A percentile compares a stretch with the other conserved stretches of the same genome.
Conservation (phyloP, 1,140 invertebrate species). For the Bicyclus anynana region DNA sequence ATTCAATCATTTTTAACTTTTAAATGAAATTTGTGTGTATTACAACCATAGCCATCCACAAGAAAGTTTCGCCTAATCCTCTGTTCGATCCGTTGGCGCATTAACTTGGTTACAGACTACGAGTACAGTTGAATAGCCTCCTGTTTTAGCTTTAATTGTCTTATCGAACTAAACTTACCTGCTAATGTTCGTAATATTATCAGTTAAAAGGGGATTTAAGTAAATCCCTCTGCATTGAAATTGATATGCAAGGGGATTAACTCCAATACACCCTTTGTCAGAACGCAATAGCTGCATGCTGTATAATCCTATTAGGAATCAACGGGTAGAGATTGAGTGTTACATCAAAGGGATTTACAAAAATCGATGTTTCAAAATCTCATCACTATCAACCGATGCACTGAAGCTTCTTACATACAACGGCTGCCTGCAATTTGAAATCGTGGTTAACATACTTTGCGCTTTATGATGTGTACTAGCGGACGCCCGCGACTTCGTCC, state of each 20-base stretch:
- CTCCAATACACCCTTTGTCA: neutral
- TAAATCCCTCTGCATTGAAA: neutral
- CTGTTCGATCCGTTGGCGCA: neutral
- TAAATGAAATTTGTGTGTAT: no score
- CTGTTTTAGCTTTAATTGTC: neutral
- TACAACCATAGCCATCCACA: neutral
- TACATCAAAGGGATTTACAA: no score
- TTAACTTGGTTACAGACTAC: neutral
- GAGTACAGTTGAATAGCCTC: neutral
- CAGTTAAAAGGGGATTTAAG: neutral
- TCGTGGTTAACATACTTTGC: no score
- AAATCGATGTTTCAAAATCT: no score
- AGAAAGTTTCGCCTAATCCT: neutral
- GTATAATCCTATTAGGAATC: neutral
- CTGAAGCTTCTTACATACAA: no score
- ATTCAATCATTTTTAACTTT: no score
- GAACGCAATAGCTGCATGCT: neutral
- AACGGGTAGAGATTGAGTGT: no score
- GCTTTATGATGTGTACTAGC: no score
- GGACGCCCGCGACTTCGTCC: no score
- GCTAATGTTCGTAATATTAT: neutral
- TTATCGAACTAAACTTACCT: neutral
- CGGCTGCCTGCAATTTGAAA: no score
- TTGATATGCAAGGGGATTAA: neutral
- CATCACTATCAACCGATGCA: no score